Percentiles rank a stretch among this genome's conserved stretches.
Conservation (phyloP, 2,797 vertebrate species). For the Aeoliscus strigatus region DNA sequence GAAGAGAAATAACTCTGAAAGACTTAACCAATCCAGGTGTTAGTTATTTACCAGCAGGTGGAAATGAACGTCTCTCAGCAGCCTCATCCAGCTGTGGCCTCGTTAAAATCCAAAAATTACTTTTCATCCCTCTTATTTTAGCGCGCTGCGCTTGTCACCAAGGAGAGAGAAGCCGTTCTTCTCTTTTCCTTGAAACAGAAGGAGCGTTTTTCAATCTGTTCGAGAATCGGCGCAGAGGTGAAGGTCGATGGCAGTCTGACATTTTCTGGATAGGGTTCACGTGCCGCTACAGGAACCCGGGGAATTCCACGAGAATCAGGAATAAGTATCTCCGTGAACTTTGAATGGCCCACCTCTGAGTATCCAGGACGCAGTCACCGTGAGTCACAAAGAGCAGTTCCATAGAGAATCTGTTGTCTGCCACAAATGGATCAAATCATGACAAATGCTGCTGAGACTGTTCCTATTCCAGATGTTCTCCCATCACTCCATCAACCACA, state of each 20-base stretch:
- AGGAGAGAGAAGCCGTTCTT: not conserved
- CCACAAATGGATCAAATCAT: too few relatives aligned
- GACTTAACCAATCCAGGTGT: too few relatives aligned
- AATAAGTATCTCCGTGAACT: constrained; percentile 4
- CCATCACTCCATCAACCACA: constrained; percentile 10
- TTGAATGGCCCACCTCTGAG: constrained; percentile 8
- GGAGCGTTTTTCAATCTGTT: not conserved
- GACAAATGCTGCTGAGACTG: too few relatives aligned
- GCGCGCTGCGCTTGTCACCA: not conserved
- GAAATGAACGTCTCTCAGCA: too few relatives aligned
- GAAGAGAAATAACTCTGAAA: too few relatives aligned
- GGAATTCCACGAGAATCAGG: constrained; percentile 1
- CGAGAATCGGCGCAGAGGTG: constrained; percentile 1
- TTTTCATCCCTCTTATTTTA: too few relatives aligned
- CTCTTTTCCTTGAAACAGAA: constrained; percentile 3
- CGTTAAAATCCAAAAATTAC: too few relatives aligned
- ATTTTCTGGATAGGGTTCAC: not conserved
- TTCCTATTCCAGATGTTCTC: constrained; percentile 21
- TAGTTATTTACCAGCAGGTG: too few relatives aligned
- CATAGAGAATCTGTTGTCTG: not conserved
- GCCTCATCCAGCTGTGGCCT: too few relatives aligned
- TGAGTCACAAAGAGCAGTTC: constrained; percentile 10
- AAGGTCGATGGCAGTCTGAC: constrained; percentile 1
- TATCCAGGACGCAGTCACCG: constrained; percentile 1
- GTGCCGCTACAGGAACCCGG: not conserved